Percentiles rank a stretch among this genome's conserved stretches.
These are phyloP conservation scores for Pristionchus arcanus DNA, from an alignment of 2,888 invertebrate genomes.

Conservation along the genomic window DNA sequence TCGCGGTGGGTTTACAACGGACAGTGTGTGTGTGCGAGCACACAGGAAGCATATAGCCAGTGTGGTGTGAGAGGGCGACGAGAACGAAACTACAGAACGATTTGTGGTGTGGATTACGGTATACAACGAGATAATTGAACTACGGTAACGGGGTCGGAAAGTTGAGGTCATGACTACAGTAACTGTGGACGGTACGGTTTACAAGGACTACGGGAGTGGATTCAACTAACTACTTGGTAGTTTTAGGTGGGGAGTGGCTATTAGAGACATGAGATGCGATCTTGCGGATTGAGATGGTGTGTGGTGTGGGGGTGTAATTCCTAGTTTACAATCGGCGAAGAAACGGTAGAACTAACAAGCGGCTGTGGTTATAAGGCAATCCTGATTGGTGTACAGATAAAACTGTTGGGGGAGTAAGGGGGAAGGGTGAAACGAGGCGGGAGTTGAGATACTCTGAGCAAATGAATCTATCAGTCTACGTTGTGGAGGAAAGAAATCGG, in stretches of 20 bases:
- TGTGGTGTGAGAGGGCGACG: not conserved
- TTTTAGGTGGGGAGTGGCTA: not conserved
- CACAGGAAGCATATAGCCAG: slow-evolving; percentile 43
- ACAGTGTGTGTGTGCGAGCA: not conserved
- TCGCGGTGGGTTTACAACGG: slow-evolving; percentile 7
- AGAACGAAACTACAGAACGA: not conserved
- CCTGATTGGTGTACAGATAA: slow-evolving; percentile 17
- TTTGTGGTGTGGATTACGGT: not conserved
- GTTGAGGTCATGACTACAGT: slow-evolving; percentile 6
- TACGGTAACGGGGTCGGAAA: not conserved
- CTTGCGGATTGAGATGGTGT: slow-evolving; percentile 20
- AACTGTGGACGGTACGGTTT: not conserved
- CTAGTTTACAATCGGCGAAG: slow-evolving; percentile 1
- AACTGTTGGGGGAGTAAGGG: not conserved
- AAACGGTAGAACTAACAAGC: too few relatives aligned
- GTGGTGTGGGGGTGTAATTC: not conserved
- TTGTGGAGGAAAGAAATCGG: not conserved
- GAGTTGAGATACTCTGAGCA: slow-evolving; percentile 41
- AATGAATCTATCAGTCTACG: slow-evolving; percentile 28
- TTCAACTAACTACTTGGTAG: slow-evolving; percentile 1
- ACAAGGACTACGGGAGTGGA: not conserved
- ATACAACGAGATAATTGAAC: not conserved
- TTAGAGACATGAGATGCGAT: slow-evolving; percentile 6
- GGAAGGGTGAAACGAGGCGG: not conserved
- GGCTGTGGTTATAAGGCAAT: too few relatives aligned